These are phyloP conservation scores for Pachliopta kotzebuea DNA, from an alignment of 2,888 invertebrate genomes.

Conservation along the genomic window DNA sequence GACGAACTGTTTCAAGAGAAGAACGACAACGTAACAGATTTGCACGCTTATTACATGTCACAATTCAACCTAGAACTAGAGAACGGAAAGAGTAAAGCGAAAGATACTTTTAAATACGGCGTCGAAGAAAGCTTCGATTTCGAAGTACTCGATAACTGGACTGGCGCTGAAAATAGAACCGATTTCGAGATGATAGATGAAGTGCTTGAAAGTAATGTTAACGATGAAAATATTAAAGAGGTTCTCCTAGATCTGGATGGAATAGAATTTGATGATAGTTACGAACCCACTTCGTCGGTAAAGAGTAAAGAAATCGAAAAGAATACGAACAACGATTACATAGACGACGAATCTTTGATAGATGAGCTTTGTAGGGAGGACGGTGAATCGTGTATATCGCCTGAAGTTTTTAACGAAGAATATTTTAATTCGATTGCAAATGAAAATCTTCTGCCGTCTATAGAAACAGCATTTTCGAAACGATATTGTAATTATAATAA, in stretches of 20 bases:
- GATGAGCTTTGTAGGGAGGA: conserved; percentile 75
- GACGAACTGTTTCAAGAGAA: conserved; percentile 62
- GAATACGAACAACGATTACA: conserved; percentile 63
- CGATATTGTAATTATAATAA: conserved; percentile 57
- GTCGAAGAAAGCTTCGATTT: conserved; percentile 72
- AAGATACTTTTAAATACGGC: conserved; percentile 63
- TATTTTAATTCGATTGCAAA: conserved; percentile 50
- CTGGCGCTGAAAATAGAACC: conserved; percentile 36
- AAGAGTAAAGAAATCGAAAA: conserved; percentile 42
- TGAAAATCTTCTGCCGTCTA: conserved; percentile 65
- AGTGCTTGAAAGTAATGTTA: conserved; percentile 63
- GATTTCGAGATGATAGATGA: conserved; percentile 67
- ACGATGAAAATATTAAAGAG: conserved; percentile 72
- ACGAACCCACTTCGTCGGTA: conserved; percentile 46
- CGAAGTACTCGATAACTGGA: conserved; percentile 64
- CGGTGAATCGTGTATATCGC: conserved; percentile 58
- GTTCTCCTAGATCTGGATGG: conserved; percentile 67
- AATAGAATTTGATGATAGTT: conserved; percentile 66
- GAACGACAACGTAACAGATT: conserved; percentile 62
- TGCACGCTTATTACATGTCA: conserved; percentile 76
- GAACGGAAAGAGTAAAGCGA: conserved; percentile 56
- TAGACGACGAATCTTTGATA: conserved; percentile 72
- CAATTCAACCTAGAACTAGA: conserved; percentile 76
- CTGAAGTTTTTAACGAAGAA: conserved; percentile 63
- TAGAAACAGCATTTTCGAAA: conserved; percentile 72